phyloP scores from a whole-genome alignment of 2,113 vertebrate genomes.

The Brachirus orientalis region DNA sequence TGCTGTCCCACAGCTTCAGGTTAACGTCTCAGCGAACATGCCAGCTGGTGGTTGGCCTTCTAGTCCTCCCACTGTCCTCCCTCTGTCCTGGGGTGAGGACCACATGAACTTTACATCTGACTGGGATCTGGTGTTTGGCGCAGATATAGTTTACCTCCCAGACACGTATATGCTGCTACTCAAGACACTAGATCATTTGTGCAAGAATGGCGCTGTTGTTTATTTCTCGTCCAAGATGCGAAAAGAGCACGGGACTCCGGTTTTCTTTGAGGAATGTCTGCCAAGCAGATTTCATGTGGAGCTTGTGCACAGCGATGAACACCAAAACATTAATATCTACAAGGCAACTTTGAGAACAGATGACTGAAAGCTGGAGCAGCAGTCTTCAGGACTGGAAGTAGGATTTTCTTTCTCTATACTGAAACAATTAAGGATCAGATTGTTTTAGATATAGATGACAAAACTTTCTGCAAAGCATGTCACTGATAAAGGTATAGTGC shows the following conservation, averaged over 20 bases:
- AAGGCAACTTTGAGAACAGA: conserved; percentile 65
- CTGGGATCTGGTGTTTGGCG: conserved; percentile 87
- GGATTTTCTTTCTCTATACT: too few species aligned
- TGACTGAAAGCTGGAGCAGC: conserved; percentile 1
- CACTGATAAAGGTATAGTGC: too few species aligned
- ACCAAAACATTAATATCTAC: conserved; percentile 86
- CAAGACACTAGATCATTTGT: conserved; percentile 84
- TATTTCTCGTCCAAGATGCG: conserved; percentile 89
- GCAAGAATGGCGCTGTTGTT: conserved; percentile 70
- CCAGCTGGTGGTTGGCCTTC: conserved; percentile 67
- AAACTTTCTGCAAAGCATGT: not conserved
- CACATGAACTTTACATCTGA: conserved; percentile 81
- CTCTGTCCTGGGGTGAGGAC: conserved; percentile 87
- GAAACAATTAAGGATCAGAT: not conserved
- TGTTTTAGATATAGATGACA: not conserved
- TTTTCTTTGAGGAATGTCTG: conserved; percentile 81
- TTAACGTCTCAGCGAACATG: conserved; percentile 83
- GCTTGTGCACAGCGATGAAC: conserved; percentile 75
- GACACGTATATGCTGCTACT: conserved; percentile 84
- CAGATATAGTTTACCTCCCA: conserved; percentile 87
- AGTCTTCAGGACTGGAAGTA: not conserved
- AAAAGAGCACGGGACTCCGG: conserved; percentile 77
- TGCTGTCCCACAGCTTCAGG: conserved; percentile 83
- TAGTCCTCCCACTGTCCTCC: conserved; percentile 67
- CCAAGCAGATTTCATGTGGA: conserved; percentile 80